Evolutionary conservation across 2,797 vertebrate genomes (phyloP), one percentile per base, ranked within the genome.

Genomic region (Spea hammondii): DNA sequence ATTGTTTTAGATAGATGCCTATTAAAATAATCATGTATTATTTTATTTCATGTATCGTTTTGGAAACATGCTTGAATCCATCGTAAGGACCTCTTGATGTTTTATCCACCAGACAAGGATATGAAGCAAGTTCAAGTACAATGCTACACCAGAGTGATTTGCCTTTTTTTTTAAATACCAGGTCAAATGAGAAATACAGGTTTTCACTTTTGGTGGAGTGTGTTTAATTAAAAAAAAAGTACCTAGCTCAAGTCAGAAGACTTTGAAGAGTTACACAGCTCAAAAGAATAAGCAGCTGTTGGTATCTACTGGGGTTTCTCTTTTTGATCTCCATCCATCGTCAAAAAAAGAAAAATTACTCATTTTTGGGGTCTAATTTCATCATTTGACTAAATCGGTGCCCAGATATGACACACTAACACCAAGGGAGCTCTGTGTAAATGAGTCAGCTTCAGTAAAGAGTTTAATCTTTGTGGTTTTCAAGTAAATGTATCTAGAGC

Each of bases 321-420:
- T 12, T 59, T 67, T 73, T 79, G 46, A 60, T 73, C 65, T 68
- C 49, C 53, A 14, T 49, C 57, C 9, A 69, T 70, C 49, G 7
- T 9, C 46, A 57, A 48, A 64, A 59, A 66, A 55, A 11, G 59
- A 9, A 65, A 12, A 5, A 14, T 13, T 67, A 10, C 60, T 65
- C 4, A 10, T 49, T 70, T 54, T 57, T 10, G 53, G 47, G 71
- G 57, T 62, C 55, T 69, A n/a, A 74, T 74, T 74, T 74, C 65
- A 69, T 45, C 54, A 70, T 72, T 47, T 48, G 55, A 74, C 65
- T 74, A 68, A 74, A 50, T 69, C 5, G 74, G 46, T 75, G 72
- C 72, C 78, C 64, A 73, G 70, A 68, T 73, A 70, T 79, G 72
- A 74, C 71, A 74, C 53, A 10, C 48, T 47, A 73, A 12, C 70